Percentiles rank a stretch among this genome's conserved stretches.
These are phyloP conservation scores for Ivindomyrus marchei DNA, from an alignment of 2,113 vertebrate genomes.

Conservation along the genomic window DNA sequence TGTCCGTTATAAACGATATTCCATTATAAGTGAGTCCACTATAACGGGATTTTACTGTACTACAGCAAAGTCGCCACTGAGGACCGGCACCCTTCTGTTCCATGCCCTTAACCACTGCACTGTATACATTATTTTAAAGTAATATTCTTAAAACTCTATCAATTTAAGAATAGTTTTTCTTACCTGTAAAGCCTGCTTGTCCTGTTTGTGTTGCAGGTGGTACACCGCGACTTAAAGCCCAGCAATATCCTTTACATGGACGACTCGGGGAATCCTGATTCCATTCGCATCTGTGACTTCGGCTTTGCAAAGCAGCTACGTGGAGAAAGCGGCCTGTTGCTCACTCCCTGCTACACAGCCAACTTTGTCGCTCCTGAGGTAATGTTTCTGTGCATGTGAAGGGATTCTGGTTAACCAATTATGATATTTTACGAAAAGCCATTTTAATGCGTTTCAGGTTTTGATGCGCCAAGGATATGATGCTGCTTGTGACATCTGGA, in stretches of 20 bases:
- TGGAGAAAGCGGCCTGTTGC: constrained; percentile 86
- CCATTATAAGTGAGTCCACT: too few relatives aligned
- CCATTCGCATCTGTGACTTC: constrained; percentile 94
- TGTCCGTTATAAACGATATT: too few relatives aligned
- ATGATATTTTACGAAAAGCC: not conserved
- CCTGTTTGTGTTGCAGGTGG: constrained; percentile 63
- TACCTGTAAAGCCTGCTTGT: not conserved
- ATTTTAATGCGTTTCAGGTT: constrained; percentile 46
- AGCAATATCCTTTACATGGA: constrained; percentile 98
- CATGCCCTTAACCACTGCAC: not conserved
- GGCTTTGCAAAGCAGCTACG: constrained; percentile 94
- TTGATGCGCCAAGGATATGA: constrained; percentile 70
- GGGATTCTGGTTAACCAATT: not conserved
- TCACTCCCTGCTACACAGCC: constrained; percentile 93
- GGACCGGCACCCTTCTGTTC: not conserved
- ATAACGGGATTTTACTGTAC: too few relatives aligned
- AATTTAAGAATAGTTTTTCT: not conserved
- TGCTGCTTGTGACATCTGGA: constrained; percentile 71
- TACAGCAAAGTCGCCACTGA: not conserved
- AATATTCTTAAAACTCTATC: not conserved
- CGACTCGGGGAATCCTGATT: constrained; percentile 88
- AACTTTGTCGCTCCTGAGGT: constrained; percentile 97
- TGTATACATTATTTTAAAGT: not conserved
- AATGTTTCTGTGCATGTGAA: too few relatives aligned
- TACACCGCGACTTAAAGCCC: constrained; percentile 94